Evolutionary conservation across 2,113 vertebrate species (phyloP).

Genomic region (Ciconia boyciana): DNA sequence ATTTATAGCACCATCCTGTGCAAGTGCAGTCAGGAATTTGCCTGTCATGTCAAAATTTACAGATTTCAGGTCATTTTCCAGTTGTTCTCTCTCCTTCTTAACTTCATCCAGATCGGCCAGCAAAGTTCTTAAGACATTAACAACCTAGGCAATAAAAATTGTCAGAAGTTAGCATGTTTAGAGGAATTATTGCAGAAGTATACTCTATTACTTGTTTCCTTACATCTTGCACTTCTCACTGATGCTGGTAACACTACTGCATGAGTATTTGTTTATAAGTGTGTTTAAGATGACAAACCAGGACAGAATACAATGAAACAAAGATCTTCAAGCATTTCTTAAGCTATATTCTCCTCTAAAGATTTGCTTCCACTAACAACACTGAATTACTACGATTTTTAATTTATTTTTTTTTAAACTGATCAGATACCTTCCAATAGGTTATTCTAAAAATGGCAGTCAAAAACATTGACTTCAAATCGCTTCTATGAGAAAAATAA

Average conservation of each 20-base stretch:
- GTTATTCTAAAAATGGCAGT: background rate
- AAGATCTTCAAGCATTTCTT: background rate
- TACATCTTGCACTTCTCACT: background rate
- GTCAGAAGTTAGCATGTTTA: background rate
- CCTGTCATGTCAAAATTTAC: constrained; percentile 93
- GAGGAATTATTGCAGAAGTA: background rate
- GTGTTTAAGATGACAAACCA: background rate
- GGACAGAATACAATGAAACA: background rate
- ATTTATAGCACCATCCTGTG: constrained; percentile 91
- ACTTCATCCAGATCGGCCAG: constrained; percentile 85
- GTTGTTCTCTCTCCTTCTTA: constrained; percentile 88
- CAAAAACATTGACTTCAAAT: background rate
- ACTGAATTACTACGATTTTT: background rate
- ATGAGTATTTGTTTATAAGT: background rate
- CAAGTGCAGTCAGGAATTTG: constrained; percentile 89
- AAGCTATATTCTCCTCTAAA: background rate
- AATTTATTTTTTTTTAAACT: background rate
- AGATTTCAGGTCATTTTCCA: constrained; percentile 90
- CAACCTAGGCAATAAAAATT: constrained; percentile 76
- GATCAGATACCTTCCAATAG: background rate
- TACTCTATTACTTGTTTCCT: background rate
- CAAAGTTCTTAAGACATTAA: constrained; percentile 86
- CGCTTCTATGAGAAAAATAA: background rate
- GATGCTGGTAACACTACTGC: background rate
- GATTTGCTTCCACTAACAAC: background rate